Base-by-base conservation (phyloP, 2,113 vertebrate genomes). In the Pungitius pungitius region DNA sequence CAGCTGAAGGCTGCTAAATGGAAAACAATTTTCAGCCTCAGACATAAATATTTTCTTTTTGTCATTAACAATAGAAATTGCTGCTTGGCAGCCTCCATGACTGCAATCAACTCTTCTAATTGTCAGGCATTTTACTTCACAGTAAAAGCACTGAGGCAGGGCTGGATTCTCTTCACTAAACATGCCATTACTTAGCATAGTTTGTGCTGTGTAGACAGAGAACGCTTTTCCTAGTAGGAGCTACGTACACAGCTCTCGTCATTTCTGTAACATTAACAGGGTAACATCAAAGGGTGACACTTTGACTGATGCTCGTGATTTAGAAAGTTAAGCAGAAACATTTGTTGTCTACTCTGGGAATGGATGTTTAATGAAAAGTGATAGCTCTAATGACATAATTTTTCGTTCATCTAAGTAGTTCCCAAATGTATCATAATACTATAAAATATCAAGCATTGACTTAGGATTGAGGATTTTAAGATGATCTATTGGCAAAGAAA, bases 41-140 rank as follows among this genome's bases (percentile, higher is more conserved):
- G 92, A 95, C 93, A 90, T 85, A 95, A 95, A 94, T 95, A 92
- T 95, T 96, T 96, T 95, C 91, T 93, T 95, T 93, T 87, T 85
- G 92, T 95, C 95, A 94, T 94, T 93, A 93, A 90, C 88, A 94
- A 93, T 87, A 85, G 88, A 92, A 94, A 94, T 94, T 62, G 89
- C 80, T 87, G 92, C 84, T 92, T 95, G 95, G 95, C 95, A 91
- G 92, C 84, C 73, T 67, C 76, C 87, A 89, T 54, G 80, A 83
- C 89, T 93, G 87, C 93, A 95, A 95, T 95, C 95, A 95, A 86
- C 92, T 90, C 40, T 61, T 87, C 85, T 87, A 89, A 91, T 93
- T 92, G 86, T 88, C 82, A 80, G 81, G 59, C 83, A 77, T 88
- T 85, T 92, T 88, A 89, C 89, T 92, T 93, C 91, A 90, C 78